Base-by-base conservation (phyloP, 2,113 vertebrate genomes). In the Aphelocoma coerulescens region DNA sequence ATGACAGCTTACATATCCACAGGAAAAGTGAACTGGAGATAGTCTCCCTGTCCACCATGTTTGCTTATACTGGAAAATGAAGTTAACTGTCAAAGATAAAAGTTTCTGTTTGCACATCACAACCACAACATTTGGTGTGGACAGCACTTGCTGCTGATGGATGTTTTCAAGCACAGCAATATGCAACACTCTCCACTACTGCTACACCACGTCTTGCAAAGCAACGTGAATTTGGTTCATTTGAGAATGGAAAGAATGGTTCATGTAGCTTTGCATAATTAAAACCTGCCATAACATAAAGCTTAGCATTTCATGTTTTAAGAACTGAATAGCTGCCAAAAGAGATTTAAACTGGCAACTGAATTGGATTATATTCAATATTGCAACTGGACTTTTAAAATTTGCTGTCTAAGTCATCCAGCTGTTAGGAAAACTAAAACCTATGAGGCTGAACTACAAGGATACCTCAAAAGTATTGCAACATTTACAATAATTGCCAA, bases 301-400 rank as follows among this genome's bases (percentile, higher is more conserved):
- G 79, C 63, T 93, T 59, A 91, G 58, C 80, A 85, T 72, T 76
- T 94, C 35, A 21, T 37, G 37, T 59, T 72, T 10, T 14, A 80
- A 65, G 43, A 91, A 71, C 16, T 33, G 41, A 85, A 1, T 10
- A 69, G 46, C 71, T 93, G 91, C 78, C 92, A 89, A 77, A 55
- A 80, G 51, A 95, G 51, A 77, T 78, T 95, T 87, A 89, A 95
- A 87, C n/a, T 89, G 85, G 61, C 86, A 94, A 88, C 24, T 68
- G 62, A 80, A 94, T 11, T 96, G 81, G 65, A 91, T 49, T 74
- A 43, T 30, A 43, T 77, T 89, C 55, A 85, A 72, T 57, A 88
- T 16, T 83, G 79, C 28, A 91, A 75, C 13, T 57, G 74, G 44
- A 43, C 57, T 92, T 91, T 61, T 72, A 22, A 86, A 89, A 59